Conservation (phyloP, 2,888 invertebrate genomes). For the Baronia brevicornis region DNA sequence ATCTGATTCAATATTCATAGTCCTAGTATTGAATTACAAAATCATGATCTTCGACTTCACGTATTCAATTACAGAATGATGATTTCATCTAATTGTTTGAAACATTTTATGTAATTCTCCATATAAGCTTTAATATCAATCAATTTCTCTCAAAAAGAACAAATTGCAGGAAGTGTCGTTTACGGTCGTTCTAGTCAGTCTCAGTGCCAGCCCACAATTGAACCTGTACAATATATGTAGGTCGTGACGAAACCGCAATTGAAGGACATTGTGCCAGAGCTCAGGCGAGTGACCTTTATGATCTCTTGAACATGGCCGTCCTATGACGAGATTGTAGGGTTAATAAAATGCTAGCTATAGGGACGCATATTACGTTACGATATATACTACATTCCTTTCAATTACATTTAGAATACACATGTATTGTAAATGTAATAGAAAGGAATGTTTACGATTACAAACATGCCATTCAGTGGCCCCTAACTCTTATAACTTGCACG, state of each 20-base stretch:
- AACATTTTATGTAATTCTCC: constrained; percentile 14
- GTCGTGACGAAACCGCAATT: constrained; percentile 55
- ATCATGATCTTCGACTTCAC: too few species aligned
- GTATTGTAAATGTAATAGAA: constrained; percentile 7
- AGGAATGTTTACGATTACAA: constrained; percentile 10
- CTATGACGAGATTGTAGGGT: constrained; percentile 43
- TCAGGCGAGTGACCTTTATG: constrained; percentile 58
- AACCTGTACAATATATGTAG: constrained; percentile 64
- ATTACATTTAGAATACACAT: too few species aligned
- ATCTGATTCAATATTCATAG: too few species aligned
- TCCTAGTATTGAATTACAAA: too few species aligned
- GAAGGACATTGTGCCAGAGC: constrained; percentile 60
- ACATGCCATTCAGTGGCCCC: constrained; percentile 13
- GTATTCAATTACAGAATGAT: constrained; percentile 29
- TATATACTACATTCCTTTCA: too few species aligned
- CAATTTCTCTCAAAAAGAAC: constrained; percentile 28
- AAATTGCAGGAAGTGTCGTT: constrained; percentile 5
- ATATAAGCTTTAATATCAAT: constrained; percentile 34
- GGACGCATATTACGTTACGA: too few species aligned
- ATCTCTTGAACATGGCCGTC: constrained; percentile 45
- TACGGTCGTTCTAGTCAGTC: constrained; percentile 22
- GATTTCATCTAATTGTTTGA: constrained; percentile 31
- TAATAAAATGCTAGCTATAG: too few species aligned
- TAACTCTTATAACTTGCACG: constrained; percentile 15
- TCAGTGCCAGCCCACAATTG: constrained; percentile 44